Evolutionary conservation across 2,888 invertebrate genomes (phyloP), one percentile per base, ranked within the genome.

Genomic region (Drosophila mayaguana): DNA sequence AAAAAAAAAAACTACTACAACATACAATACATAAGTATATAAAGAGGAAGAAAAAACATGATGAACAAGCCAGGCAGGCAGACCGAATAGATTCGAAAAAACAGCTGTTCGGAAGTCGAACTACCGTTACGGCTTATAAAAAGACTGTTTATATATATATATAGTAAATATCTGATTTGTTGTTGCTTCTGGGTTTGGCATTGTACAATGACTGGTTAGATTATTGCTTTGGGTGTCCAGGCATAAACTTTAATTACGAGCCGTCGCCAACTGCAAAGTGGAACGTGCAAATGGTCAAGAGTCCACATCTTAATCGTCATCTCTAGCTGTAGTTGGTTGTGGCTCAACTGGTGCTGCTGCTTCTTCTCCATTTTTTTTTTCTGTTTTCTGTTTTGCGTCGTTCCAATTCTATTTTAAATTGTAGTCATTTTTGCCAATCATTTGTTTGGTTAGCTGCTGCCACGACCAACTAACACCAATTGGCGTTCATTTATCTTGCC

Each of bases 391-490:
- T 42, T 36, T 12, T 8, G 38, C 16, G n/a, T 20, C 48, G 57
- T 63, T 61, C 68, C 61, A 59, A 62, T 65, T 78, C 78, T 63
- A 53, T 54, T 69, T 63, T 18, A 51, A 78, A 78, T 78, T 78
- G 78, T 59, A 61, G 63, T 61, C 64, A 78, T 68, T 72, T 71
- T 71, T 68, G 72, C 75, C 77, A 78, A 72, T 78, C 72, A 75
- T 72, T 78, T 78, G 65, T 56, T 72, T 72, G 62, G 61, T 63
- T 76, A 76, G 54, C 54, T 51, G 62, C 43, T 60, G 63, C 66
- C 69, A 66, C 75, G 82, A 72, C 81, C 83, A 83, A 83, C 86
- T 83, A 86, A 83, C 83, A 83, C 86, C 83, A 83, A 86, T 86
- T 83, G 83, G 72, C 76, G 78, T 67, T 81, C 78, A 86, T 83